These are phyloP conservation scores for Steinernema feltiae DNA, from an alignment of 1,140 invertebrate species.

Conservation along the genomic window DNA sequence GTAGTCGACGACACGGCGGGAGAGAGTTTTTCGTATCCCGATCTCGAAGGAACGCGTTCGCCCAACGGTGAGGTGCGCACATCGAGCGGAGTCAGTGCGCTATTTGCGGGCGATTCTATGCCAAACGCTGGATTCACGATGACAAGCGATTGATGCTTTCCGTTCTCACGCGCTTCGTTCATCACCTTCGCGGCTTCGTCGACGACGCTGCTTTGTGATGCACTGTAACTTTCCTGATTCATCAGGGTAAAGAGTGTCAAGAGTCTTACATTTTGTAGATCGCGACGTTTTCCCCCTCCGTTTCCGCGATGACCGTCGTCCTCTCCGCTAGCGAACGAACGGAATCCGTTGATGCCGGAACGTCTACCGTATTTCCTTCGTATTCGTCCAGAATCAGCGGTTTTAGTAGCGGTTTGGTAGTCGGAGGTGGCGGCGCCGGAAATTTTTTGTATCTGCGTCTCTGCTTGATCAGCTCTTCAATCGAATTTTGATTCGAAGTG, in stretches of 20 bases:
- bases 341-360: neutral
- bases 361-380: neutral
- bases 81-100: no score
- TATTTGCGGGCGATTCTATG: neutral
- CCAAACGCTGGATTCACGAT: neutral
- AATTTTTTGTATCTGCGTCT: neutral
- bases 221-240: neutral
- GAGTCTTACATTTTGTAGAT: neutral
- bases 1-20: neutral
- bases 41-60: neutral
- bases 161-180: neutral
- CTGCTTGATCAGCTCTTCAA: neutral
- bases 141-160: neutral
- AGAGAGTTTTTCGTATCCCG: neutral
- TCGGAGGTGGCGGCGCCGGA: neutral
- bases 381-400: neutral
- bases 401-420: neutral
- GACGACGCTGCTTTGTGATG: neutral
- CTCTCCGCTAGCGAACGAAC: neutral
- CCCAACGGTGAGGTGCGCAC: no score
- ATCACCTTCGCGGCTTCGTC: neutral
- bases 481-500: neutral
- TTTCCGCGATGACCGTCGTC: neutral
- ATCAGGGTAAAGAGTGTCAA: no score
- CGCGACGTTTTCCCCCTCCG: neutral